Base-by-base conservation (phyloP, 2,888 invertebrate genomes). In the Drosophila multiciliata region DNA sequence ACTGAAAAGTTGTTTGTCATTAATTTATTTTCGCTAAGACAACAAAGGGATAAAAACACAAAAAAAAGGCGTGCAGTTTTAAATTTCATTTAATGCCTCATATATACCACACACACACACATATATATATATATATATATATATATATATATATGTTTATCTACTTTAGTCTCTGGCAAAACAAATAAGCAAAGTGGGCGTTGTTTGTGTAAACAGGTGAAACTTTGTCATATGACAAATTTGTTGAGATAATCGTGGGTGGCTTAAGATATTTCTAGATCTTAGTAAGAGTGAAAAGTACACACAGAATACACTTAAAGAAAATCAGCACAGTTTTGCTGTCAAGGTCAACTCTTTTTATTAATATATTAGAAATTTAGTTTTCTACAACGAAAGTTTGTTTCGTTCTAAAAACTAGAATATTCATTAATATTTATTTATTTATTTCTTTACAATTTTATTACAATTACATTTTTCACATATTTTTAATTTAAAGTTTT, bases 1-100 rank as follows among this genome's bases (percentile, higher is more conserved):
- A 82, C 87, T 86, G 84, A 86, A 80, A 77, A 77, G 82, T 86
- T 83, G 87, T 86, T 83, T 86, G 87, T 86, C 87, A 83, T 83
- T 83, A 83, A 83, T 83, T 86, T 86, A 73, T 83, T 83, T 81
- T 73, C 72, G 71, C 78, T 67, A 76, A 78, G 76, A 61, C 75
- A 83, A 78, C 62, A 58, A 53, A 29, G 53, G 40, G 40, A n/a
- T 29, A 55, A 61, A 42, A 50, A 17, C 20, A 11, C 53, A 64
- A 49, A 40, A 40, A 38, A 23, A 66, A 67, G 42, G 49, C 62
- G 59, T 60, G 50, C 73, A 66, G 78, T 69, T 64, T 77, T 74
- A 78, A 78, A 77, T 77, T 78, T 77, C 77, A 78, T 70, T 74
- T 74, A 74, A 77, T 78, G 57, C 48, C 69, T 32, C 48, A 53